Percentiles rank a stretch among this genome's conserved stretches.
phyloP scores from a whole-genome alignment of 2,888 invertebrate species.

The Sturmia bella region DNA sequence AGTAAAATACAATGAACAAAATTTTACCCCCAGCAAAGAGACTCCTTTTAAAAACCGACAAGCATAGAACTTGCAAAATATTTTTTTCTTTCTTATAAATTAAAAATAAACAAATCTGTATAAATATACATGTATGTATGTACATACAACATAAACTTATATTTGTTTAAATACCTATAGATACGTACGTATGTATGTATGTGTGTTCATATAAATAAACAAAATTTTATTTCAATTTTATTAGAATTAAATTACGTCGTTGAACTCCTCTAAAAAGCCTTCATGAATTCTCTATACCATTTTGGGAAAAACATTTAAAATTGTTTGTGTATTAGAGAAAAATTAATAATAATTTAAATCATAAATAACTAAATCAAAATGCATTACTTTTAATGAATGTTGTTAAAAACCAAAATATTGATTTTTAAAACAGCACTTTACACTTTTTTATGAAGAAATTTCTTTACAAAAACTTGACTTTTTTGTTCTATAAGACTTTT shows the following conservation, averaged over 20 bases:
- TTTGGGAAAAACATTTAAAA: conserved; percentile 43
- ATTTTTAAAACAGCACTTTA: conserved; percentile 6
- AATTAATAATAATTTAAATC: conserved; percentile 7
- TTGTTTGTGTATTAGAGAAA: conserved; percentile 2
- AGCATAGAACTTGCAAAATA: neutral
- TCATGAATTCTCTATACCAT: conserved; percentile 58
- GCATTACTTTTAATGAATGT: conserved; percentile 42
- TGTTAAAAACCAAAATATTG: conserved; percentile 29
- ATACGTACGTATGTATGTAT: neutral
- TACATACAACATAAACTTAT: neutral
- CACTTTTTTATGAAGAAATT: conserved; percentile 25
- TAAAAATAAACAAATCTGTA: neutral
- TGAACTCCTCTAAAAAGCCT: neutral
- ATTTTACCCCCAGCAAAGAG: conserved; percentile 32
- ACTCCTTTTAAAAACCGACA: conserved; percentile 14
- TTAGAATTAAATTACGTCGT: neutral
- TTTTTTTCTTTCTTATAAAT: neutral
- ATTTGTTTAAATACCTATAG: neutral
- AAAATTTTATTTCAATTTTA: neutral
- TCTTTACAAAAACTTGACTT: conserved; percentile 41
- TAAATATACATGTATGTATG: neutral
- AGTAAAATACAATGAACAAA: conserved; percentile 6
- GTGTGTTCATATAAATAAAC: neutral
- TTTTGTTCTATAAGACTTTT: conserved; percentile 53
- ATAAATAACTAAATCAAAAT: neutral